phyloP scores from a whole-genome alignment of 1,140 invertebrate species.

The Araneus ventricosus region DNA sequence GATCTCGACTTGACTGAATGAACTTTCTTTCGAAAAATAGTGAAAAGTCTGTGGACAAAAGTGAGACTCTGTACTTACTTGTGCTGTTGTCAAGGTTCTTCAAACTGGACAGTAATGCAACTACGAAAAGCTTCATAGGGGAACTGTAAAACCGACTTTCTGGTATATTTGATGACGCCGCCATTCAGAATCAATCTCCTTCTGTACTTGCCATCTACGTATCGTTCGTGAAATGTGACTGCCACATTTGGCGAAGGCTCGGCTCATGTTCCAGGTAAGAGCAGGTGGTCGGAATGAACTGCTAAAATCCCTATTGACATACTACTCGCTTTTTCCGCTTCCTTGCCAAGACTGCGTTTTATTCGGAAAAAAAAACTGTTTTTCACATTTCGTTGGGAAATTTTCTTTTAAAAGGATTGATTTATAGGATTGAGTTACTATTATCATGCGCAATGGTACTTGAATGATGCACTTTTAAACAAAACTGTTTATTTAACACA shows the following conservation, averaged over 20 bases:
- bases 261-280: too few relatives aligned
- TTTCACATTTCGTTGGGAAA: neutral
- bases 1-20: too few relatives aligned
- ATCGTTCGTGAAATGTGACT: slow-evolving; percentile 3
- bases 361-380: neutral
- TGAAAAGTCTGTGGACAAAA: neutral
- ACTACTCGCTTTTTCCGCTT: neutral
- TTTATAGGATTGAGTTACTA: neutral
- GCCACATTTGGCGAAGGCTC: slow-evolving; percentile 63
- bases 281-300: neutral
- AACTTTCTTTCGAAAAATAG: neutral
- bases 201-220: slow-evolving; percentile 26
- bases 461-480: too few relatives aligned
- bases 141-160: slow-evolving; percentile 71
- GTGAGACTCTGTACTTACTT: slow-evolving; percentile 50
- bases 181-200: slow-evolving; percentile 39
- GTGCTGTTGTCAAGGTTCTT: slow-evolving; percentile 71
- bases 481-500: too few relatives aligned
- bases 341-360: neutral
- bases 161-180: slow-evolving; percentile 56
- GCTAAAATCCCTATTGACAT: neutral
- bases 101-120: slow-evolving; percentile 66
- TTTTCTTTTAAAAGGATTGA: neutral
- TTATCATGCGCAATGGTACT: neutral
- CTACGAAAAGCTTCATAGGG: slow-evolving; percentile 71